These are phyloP conservation scores for Gadus chalcogrammus DNA, from an alignment of 2,113 vertebrate species.

Conservation along the genomic window DNA sequence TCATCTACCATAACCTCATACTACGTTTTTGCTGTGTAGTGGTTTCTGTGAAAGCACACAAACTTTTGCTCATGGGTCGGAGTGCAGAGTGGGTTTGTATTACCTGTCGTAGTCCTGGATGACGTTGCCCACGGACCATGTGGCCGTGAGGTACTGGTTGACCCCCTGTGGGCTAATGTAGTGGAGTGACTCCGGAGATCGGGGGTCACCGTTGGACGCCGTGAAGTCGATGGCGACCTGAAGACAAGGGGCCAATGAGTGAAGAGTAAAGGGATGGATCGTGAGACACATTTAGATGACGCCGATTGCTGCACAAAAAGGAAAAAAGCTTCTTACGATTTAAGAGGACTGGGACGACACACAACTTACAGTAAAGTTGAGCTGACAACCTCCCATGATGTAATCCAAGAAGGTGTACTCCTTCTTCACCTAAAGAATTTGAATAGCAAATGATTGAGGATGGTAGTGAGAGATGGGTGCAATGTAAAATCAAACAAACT, in stretches of 20 bases:
- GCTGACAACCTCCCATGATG: slow-evolving; percentile 94
- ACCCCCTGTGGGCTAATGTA: slow-evolving; percentile 90
- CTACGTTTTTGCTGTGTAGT: too few relatives aligned
- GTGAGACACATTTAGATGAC: not conserved
- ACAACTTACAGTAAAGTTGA: slow-evolving; percentile 94
- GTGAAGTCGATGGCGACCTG: slow-evolving; percentile 97
- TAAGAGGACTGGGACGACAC: not conserved
- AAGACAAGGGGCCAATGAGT: not conserved
- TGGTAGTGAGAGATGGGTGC: too few relatives aligned
- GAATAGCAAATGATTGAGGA: too few relatives aligned
- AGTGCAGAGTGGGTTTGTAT: slow-evolving; percentile 29
- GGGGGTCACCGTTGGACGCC: slow-evolving; percentile 92
- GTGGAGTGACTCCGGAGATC: slow-evolving; percentile 87
- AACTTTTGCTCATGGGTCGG: too few relatives aligned
- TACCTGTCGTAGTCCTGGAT: slow-evolving; percentile 96
- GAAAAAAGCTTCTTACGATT: not conserved
- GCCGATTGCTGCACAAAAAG: not conserved
- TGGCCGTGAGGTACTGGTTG: slow-evolving; percentile 92
- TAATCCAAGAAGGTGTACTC: slow-evolving; percentile 96
- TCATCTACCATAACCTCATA: too few relatives aligned
- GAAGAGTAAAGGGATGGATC: not conserved
- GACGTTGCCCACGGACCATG: slow-evolving; percentile 93
- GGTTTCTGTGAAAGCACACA: too few relatives aligned
- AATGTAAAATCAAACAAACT: not conserved
- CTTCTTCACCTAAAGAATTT: slow-evolving; percentile 77